Evolutionary conservation across 2,888 invertebrate genomes (phyloP).

Genomic region (Sialis lutaria): DNA sequence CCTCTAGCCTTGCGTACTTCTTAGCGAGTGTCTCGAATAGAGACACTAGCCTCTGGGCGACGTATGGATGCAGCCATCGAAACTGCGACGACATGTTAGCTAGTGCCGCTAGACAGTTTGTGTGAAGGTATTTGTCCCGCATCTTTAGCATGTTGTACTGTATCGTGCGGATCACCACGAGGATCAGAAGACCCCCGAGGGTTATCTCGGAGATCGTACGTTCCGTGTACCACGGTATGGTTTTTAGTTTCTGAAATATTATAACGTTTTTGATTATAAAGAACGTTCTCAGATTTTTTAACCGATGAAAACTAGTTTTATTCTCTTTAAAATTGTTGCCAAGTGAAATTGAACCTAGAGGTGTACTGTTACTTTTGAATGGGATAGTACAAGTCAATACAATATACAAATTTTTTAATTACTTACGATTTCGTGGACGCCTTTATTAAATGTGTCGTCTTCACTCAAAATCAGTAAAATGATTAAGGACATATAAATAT

Average conservation of each 20-base stretch:
- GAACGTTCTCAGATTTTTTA: not conserved
- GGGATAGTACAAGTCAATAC: too few relatives aligned
- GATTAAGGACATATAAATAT: slow-evolving; percentile 97
- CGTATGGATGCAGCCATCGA: slow-evolving; percentile 83
- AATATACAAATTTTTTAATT: too few relatives aligned
- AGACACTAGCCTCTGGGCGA: slow-evolving; percentile 84
- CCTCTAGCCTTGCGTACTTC: slow-evolving; percentile 53
- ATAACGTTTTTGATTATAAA: not conserved
- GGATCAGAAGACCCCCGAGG: slow-evolving; percentile 79
- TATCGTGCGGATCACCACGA: slow-evolving; percentile 90
- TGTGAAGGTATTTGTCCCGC: slow-evolving; percentile 93
- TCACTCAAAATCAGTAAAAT: slow-evolving; percentile 90
- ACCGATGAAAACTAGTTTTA: not conserved
- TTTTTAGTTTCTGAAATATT: slow-evolving; percentile 58
- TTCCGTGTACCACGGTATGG: slow-evolving; percentile 87
- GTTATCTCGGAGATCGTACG: slow-evolving; percentile 81
- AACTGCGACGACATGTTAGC: slow-evolving; percentile 97
- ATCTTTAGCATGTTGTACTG: slow-evolving; percentile 96
- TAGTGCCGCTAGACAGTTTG: slow-evolving; percentile 93
- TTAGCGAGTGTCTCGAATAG: slow-evolving; percentile 83
- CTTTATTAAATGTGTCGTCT: slow-evolving; percentile 87
- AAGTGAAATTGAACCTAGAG: too few relatives aligned
- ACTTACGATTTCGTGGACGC: slow-evolving; percentile 86
- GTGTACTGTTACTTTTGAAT: too few relatives aligned
- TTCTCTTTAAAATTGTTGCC: not conserved